phyloP scores from a whole-genome alignment of 2,797 vertebrate genomes.

The Platyrinchus mystaceus region DNA sequence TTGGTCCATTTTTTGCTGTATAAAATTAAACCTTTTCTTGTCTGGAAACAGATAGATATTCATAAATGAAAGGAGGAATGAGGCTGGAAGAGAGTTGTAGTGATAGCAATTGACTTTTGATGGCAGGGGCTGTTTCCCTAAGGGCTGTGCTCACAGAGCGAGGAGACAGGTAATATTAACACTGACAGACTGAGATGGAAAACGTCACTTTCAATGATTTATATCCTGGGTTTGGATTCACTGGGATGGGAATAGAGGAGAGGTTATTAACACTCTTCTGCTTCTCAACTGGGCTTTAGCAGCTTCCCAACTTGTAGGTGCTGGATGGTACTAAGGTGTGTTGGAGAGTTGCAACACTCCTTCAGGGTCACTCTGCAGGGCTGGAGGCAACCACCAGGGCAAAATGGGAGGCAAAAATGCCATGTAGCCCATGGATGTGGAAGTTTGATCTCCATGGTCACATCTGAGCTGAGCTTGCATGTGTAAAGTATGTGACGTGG shows the following conservation, averaged over 20 bases:
- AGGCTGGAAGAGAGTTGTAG: not conserved
- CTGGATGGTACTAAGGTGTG: not conserved
- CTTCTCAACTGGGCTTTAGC: not conserved
- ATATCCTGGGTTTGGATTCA: not conserved
- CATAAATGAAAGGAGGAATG: not conserved
- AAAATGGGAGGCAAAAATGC: not conserved
- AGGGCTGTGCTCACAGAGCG: not conserved
- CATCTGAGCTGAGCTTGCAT: not conserved
- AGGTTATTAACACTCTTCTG: not conserved
- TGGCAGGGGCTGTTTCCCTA: not conserved
- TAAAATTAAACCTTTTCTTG: not conserved
- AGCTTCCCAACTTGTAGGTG: not conserved
- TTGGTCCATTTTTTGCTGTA: not conserved
- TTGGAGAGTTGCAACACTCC: fast-evolving
- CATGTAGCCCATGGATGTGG: fast-evolving
- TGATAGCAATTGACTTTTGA: not conserved
- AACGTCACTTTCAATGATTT: not conserved
- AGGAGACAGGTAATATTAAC: not conserved
- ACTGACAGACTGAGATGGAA: not conserved
- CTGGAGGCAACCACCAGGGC: not conserved
- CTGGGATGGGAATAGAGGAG: not conserved
- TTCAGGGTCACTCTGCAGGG: not conserved
- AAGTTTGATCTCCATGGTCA: not conserved
- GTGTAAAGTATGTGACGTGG: fast-evolving
- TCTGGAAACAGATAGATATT: not conserved